Conservation (phyloP, 2,797 vertebrate genomes). For the Acomys russatus region DNA sequence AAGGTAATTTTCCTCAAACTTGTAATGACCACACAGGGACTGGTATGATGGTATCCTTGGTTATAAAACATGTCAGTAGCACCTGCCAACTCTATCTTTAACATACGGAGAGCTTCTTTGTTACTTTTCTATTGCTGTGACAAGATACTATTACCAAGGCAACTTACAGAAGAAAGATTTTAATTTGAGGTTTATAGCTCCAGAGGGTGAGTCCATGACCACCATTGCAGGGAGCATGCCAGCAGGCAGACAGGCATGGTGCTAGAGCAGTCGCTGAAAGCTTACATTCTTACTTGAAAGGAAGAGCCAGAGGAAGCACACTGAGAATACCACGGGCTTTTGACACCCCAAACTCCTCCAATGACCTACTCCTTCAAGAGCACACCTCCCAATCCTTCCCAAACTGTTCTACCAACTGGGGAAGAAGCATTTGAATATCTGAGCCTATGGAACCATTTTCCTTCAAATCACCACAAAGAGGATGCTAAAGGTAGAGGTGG, state of each 20-base stretch:
- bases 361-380: neutral
- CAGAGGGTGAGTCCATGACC: neutral
- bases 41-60: conserved; percentile 10
- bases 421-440: neutral
- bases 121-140: conserved; percentile 33
- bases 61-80: neutral
- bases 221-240: neutral
- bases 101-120: neutral
- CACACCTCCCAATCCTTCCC: neutral
- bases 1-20: neutral
- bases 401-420: neutral
- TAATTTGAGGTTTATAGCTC: neutral
- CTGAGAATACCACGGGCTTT: neutral
- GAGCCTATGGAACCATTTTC: neutral
- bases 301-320: neutral
- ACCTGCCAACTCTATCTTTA: neutral
- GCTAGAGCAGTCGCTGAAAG: neutral
- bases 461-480: neutral
- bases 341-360: neutral
- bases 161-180: conserved; percentile 3
- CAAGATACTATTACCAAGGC: neutral
- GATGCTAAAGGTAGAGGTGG: neutral
- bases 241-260: neutral
- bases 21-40: neutral
- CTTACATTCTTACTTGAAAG: neutral